Conservation (phyloP, 2,797 vertebrate species). For the Rhinogobio ventralis region DNA sequence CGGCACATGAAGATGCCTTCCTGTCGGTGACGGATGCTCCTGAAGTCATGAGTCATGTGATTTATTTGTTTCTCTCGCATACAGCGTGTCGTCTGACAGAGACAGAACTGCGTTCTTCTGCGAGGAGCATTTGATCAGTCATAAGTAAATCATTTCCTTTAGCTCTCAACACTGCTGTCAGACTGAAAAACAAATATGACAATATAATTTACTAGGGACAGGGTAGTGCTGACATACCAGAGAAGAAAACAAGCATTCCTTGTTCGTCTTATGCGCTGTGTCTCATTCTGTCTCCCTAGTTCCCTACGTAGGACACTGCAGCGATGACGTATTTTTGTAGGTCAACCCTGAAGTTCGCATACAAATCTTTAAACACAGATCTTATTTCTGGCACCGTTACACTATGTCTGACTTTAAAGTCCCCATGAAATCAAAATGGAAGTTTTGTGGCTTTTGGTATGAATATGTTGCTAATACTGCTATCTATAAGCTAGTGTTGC, state of each 20-base stretch:
- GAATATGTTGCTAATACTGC: too few species aligned
- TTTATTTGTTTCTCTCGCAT: constrained; percentile 64
- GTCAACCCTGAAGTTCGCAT: neutral
- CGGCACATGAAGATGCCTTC: constrained; percentile 62
- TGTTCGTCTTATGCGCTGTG: constrained; percentile 61
- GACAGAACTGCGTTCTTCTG: constrained; percentile 74
- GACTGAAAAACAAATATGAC: constrained; percentile 64
- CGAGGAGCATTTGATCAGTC: constrained; percentile 73
- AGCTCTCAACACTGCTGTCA: constrained; percentile 65
- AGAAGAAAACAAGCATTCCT: constrained; percentile 67
- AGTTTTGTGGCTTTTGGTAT: too few species aligned
- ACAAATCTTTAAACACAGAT: too few species aligned
- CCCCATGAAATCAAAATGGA: too few species aligned
- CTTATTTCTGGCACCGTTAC: too few species aligned
- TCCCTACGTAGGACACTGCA: neutral
- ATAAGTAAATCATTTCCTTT: constrained; percentile 76
- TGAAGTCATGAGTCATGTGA: constrained; percentile 79
- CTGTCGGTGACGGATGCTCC: constrained; percentile 76
- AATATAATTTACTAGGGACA: constrained; percentile 62
- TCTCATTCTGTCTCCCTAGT: neutral
- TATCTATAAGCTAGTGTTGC: too few species aligned
- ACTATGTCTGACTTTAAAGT: too few species aligned
- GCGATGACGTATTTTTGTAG: neutral
- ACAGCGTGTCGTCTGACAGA: constrained; percentile 60
- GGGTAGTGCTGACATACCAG: constrained; percentile 67